phyloP scores from a whole-genome alignment of 2,797 vertebrate species.

The Crenichthys baileyi region DNA sequence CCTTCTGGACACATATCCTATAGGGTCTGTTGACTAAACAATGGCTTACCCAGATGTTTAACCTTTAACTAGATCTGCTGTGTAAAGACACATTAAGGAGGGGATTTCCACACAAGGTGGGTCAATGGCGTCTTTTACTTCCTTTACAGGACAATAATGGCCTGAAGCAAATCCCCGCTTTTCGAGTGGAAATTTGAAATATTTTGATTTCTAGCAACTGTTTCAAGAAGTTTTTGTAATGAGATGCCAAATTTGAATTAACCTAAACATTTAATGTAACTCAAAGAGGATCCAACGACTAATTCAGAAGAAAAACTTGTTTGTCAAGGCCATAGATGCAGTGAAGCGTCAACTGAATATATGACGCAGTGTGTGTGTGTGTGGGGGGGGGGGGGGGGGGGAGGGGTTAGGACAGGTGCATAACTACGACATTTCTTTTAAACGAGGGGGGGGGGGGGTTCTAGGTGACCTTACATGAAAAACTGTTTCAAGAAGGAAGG shows the following conservation, averaged over 20 bases:
- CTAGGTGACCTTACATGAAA: not conserved
- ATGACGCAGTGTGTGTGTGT: not conserved
- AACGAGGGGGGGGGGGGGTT: not conserved
- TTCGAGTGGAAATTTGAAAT: not conserved
- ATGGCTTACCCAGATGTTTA: constrained; percentile 46
- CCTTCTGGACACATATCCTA: not conserved
- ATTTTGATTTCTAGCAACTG: not conserved
- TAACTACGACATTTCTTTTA: too few species aligned
- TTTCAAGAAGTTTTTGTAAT: not conserved
- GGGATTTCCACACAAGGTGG: constrained; percentile 16
- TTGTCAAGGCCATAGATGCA: not conserved
- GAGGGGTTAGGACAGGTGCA: too few species aligned
- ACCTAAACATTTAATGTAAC: not conserved
- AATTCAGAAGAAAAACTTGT: not conserved
- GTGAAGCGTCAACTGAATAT: not conserved
- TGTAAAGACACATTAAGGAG: constrained; percentile 8
- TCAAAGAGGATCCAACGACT: not conserved
- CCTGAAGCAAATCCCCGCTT: not conserved
- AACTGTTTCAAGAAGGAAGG: not conserved
- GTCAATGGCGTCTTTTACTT: too few species aligned
- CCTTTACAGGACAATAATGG: constrained; percentile 1
- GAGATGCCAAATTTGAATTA: too few species aligned
- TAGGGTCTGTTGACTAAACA: constrained; percentile 49
- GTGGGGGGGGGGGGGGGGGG: not conserved
- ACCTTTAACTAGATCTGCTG: constrained; percentile 36